Evolutionary conservation across 2,888 invertebrate genomes (phyloP).

Genomic region (Sminthurinus aureus): DNA sequence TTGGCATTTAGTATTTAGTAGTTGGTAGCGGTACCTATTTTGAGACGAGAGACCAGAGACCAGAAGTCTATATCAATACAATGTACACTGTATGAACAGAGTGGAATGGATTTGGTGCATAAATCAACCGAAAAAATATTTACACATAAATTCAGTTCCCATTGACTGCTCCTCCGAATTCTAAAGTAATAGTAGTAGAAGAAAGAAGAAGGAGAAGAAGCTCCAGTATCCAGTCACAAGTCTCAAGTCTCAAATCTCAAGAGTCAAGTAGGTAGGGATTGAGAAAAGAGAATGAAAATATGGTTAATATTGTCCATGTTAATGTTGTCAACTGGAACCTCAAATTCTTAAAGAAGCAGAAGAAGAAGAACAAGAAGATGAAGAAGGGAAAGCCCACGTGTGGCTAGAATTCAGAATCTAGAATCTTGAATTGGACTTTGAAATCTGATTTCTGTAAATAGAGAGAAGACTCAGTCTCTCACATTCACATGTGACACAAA

Average conservation of each 20-base stretch:
- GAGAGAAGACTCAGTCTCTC: no score
- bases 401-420: background rate
- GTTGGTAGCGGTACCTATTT: background rate
- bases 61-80: no score
- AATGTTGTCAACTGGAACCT: slow-evolving; percentile 17
- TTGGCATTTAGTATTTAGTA: no score
- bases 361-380: background rate
- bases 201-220: background rate
- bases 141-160: slow-evolving; percentile 6
- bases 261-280: no score
- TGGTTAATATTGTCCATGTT: slow-evolving; percentile 3
- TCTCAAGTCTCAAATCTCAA: no score
- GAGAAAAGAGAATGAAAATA: slow-evolving; percentile 6
- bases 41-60: no score
- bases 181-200: background rate
- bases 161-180: slow-evolving; percentile 1
- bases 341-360: background rate
- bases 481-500: no score
- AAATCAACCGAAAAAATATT: slow-evolving; percentile 6
- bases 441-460: no score
- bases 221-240: no score
- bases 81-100: background rate
- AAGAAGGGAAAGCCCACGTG: slow-evolving; percentile 3
- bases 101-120: background rate
- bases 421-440: no score